Evolutionary conservation across 2,888 invertebrate genomes (phyloP).

Genomic region (Ferdinandea cuprea): DNA sequence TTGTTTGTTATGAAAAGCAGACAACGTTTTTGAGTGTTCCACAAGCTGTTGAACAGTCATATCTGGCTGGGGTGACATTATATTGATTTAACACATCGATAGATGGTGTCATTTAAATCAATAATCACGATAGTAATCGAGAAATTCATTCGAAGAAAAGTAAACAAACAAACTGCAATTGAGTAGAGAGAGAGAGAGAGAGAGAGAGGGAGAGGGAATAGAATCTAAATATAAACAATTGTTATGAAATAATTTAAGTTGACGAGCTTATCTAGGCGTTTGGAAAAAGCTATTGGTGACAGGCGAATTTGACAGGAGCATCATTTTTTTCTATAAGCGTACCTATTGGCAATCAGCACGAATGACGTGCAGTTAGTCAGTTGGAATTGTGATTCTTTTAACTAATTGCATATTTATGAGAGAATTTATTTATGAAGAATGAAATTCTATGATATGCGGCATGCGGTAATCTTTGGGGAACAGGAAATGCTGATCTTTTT

Average conservation of each 20-base stretch:
- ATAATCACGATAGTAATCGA: constrained; percentile 50
- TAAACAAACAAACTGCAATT: constrained; percentile 36
- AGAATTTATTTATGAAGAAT: too few relatives aligned
- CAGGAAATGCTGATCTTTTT: too few relatives aligned
- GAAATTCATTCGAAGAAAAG: constrained; percentile 41
- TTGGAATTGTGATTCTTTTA: too few relatives aligned
- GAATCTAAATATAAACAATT: neutral
- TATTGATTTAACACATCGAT: constrained; percentile 52
- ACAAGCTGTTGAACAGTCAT: constrained; percentile 54
- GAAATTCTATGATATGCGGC: too few relatives aligned
- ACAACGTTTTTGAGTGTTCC: constrained; percentile 51
- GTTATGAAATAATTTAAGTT: constrained; percentile 15
- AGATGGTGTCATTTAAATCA: constrained; percentile 62
- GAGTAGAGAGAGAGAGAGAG: too few relatives aligned
- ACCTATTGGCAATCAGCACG: too few relatives aligned
- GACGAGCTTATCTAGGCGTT: neutral
- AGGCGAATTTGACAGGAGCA: constrained; percentile 18
- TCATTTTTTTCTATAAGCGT: neutral
- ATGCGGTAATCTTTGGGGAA: too few relatives aligned
- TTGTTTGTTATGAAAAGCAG: neutral
- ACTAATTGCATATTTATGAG: too few relatives aligned
- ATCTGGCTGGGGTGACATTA: constrained; percentile 8
- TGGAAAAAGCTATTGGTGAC: neutral
- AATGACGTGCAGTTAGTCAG: too few relatives aligned
- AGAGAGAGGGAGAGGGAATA: too few relatives aligned